Conservation (phyloP, 2,888 invertebrate species). For the Oithona nana region DNA sequence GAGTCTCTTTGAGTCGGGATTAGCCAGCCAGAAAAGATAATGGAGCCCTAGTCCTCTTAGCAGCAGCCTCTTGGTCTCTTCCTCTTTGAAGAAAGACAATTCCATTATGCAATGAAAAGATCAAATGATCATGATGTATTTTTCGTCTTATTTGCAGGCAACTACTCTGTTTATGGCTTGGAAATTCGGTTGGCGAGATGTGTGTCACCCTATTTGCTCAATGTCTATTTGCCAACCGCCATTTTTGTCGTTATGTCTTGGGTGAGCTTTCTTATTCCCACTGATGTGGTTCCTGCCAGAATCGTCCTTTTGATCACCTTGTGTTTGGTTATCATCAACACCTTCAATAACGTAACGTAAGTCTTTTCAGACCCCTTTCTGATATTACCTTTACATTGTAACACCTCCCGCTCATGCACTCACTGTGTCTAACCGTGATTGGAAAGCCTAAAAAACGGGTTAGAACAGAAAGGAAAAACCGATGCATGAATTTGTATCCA, state of each 20-base stretch:
- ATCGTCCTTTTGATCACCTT: slow-evolving; percentile 17
- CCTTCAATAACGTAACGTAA: slow-evolving; percentile 16
- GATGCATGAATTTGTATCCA: no score
- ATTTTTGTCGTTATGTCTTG: slow-evolving; percentile 16
- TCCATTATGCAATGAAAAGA: background rate
- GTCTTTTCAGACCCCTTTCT: no score
- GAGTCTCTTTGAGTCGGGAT: no score
- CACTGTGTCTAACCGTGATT: no score
- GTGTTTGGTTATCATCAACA: slow-evolving; percentile 17
- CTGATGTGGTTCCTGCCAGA: slow-evolving; percentile 16
- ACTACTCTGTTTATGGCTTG: slow-evolving; percentile 16
- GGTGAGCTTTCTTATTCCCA: slow-evolving; percentile 15
- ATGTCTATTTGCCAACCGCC: slow-evolving; percentile 16
- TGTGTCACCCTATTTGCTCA: slow-evolving; percentile 12
- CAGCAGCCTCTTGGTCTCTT: no score
- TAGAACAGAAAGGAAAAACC: no score
- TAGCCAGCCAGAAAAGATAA: no score
- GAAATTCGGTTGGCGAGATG: slow-evolving; percentile 13
- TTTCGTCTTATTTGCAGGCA: slow-evolving; percentile 5
- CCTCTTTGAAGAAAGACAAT: no score
- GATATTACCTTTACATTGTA: no score
- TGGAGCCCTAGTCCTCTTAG: no score
- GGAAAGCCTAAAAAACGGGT: no score
- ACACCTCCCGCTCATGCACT: no score
- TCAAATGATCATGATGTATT: background rate